Percentiles rank a stretch among this genome's conserved stretches.
phyloP scores from a whole-genome alignment of 2,113 vertebrate species.

The Noctilio leporinus region DNA sequence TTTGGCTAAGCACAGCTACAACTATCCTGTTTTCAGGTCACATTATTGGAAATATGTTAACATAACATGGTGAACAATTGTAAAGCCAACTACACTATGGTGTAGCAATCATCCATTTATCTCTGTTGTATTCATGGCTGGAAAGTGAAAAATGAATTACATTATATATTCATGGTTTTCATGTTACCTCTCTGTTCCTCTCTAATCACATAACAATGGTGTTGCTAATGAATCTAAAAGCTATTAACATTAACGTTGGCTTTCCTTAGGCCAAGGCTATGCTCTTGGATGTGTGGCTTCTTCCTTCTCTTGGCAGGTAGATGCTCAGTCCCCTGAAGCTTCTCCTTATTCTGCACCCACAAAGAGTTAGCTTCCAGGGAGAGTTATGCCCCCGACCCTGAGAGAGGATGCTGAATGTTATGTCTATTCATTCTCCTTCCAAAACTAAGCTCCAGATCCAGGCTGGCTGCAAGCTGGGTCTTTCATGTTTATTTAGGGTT shows the following conservation, averaged over 20 bases:
- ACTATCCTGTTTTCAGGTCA: slow-evolving; percentile 1
- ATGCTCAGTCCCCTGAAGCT: neutral
- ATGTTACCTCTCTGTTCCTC: slow-evolving; percentile 67
- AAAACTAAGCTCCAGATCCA: neutral
- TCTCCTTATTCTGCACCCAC: neutral
- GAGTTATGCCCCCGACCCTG: neutral
- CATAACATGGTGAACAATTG: slow-evolving; percentile 38
- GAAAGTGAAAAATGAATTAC: slow-evolving; percentile 73
- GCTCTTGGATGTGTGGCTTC: neutral
- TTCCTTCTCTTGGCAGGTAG: neutral
- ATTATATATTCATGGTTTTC: slow-evolving; percentile 74
- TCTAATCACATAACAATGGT: slow-evolving; percentile 77
- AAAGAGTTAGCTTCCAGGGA: neutral
- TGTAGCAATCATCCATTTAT: slow-evolving; percentile 62
- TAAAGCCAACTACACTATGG: slow-evolving; percentile 66
- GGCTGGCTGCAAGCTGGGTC: neutral
- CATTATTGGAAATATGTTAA: slow-evolving; percentile 53
- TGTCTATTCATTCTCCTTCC: neutral
- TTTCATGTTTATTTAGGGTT: neutral
- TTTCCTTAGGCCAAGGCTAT: slow-evolving; percentile 29
- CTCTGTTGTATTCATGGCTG: slow-evolving; percentile 54
- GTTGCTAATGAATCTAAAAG: slow-evolving; percentile 69
- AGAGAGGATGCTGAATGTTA: neutral
- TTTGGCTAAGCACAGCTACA: neutral
- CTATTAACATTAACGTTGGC: slow-evolving; percentile 30